Conservation (phyloP, 2,888 invertebrate genomes). For the Drosophila mimetica region DNA sequence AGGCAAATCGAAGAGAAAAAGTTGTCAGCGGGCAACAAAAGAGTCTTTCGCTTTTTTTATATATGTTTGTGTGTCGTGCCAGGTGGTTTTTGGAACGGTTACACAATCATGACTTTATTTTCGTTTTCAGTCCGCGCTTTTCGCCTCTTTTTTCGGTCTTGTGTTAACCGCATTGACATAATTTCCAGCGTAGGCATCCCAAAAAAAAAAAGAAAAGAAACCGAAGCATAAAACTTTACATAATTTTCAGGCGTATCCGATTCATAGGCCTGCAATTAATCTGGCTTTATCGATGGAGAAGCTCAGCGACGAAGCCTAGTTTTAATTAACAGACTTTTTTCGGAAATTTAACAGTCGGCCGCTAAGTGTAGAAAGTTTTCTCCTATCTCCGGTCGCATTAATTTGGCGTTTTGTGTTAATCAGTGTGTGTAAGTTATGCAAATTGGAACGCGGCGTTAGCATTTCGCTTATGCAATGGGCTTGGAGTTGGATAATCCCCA, state of each 20-base stretch:
- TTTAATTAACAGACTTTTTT: constrained; percentile 40
- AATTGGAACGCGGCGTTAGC: constrained; percentile 45
- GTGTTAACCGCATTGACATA: constrained; percentile 62
- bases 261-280: constrained; percentile 48
- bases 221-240: constrained; percentile 36
- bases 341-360: constrained; percentile 25
- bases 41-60: constrained; percentile 46
- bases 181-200: constrained; percentile 52
- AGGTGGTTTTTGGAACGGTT: constrained; percentile 75
- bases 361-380: constrained; percentile 66
- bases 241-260: constrained; percentile 45
- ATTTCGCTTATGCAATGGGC: constrained; percentile 55
- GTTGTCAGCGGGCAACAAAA: constrained; percentile 39
- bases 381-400: constrained; percentile 39
- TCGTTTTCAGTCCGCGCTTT: constrained; percentile 43
- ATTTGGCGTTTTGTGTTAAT: constrained; percentile 63
- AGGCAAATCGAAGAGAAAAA: constrained; percentile 32
- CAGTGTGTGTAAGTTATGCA: constrained; percentile 66
- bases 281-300: constrained; percentile 29
- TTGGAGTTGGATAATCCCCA: constrained; percentile 45
- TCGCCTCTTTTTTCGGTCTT: constrained; percentile 23
- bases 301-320: constrained; percentile 3
- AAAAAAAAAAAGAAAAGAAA: constrained; percentile 19
- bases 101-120: constrained; percentile 73
- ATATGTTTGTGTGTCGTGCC: constrained; percentile 75